Conservation (phyloP, 2,113 vertebrate species). For the Xyrauchen texanus region DNA sequence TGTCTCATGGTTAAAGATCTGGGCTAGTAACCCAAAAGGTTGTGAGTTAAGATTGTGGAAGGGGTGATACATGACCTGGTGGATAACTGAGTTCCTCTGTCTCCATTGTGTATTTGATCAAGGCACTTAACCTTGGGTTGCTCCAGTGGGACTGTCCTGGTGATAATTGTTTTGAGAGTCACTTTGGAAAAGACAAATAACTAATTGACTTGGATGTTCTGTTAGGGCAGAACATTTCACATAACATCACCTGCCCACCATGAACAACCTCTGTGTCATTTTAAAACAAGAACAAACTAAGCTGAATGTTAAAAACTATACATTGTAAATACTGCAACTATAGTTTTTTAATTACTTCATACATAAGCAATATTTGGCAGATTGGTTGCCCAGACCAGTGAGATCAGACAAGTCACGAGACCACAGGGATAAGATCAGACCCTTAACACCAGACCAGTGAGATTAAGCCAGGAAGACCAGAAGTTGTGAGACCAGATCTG, state of each 20-base stretch:
- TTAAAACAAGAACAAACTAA: too few relatives aligned
- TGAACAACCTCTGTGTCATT: too few relatives aligned
- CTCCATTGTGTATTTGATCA: conserved; percentile 16
- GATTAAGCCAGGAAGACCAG: too few relatives aligned
- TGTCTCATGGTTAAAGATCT: conserved; percentile 24
- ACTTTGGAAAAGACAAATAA: conserved; percentile 41
- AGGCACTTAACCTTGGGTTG: conserved; percentile 25
- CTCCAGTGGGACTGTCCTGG: conserved; percentile 13
- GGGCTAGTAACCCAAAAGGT: conserved; percentile 22
- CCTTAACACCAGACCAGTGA: too few relatives aligned
- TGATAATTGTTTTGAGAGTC: conserved; percentile 27
- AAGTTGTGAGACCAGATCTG: too few relatives aligned
- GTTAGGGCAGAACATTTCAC: neutral
- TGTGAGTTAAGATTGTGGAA: conserved; percentile 1
- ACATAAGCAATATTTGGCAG: neutral
- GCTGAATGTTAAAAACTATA: too few relatives aligned
- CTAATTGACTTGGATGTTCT: conserved; percentile 23
- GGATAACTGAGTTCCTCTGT: neutral
- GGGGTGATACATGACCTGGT: neutral
- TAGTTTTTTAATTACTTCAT: neutral
- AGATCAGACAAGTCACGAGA: neutral
- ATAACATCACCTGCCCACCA: neutral
- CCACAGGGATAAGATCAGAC: neutral
- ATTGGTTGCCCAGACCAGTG: neutral
- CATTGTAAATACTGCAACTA: too few relatives aligned